These are phyloP conservation scores for Hylaeus volcanicus DNA, from an alignment of 1,140 invertebrate species.

Conservation along the genomic window DNA sequence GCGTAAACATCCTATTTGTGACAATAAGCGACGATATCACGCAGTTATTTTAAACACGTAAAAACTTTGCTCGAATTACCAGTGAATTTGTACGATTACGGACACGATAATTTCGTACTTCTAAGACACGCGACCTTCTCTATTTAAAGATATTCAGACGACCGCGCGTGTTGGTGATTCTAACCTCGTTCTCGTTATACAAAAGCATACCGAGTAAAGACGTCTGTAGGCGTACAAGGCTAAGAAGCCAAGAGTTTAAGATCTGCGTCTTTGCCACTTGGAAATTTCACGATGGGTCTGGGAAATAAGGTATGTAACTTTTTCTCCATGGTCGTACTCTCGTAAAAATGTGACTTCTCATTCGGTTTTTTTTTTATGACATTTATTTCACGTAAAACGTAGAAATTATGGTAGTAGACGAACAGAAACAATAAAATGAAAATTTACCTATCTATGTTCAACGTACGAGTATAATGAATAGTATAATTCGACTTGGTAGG, in stretches of 20 bases:
- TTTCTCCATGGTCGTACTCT: not conserved
- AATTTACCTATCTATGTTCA: too few relatives aligned
- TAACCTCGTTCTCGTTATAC: not conserved
- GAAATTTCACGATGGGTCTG: conserved; percentile 39
- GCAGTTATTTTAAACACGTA: too few relatives aligned
- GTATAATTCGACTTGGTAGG: too few relatives aligned
- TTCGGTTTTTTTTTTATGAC: not conserved
- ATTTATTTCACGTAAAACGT: not conserved
- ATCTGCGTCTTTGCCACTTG: not conserved
- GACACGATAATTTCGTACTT: not conserved
- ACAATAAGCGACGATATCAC: not conserved
- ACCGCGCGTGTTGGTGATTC: not conserved
- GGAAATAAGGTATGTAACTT: conserved; percentile 50
- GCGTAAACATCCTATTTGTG: not conserved
- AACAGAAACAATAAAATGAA: too few relatives aligned
- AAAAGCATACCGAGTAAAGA: not conserved
- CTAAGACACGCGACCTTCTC: too few relatives aligned
- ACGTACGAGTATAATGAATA: too few relatives aligned
- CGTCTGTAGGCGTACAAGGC: not conserved
- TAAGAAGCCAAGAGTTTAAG: not conserved
- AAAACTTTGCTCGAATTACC: not conserved
- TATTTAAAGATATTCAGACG: not conserved
- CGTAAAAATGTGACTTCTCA: too few relatives aligned
- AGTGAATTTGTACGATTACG: not conserved
- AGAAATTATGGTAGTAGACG: too few relatives aligned